A percentile compares a stretch with the other conserved stretches of the same genome.
Evolutionary conservation across 2,888 invertebrate species (phyloP).

Genomic region (Temnothorax rugatulus): DNA sequence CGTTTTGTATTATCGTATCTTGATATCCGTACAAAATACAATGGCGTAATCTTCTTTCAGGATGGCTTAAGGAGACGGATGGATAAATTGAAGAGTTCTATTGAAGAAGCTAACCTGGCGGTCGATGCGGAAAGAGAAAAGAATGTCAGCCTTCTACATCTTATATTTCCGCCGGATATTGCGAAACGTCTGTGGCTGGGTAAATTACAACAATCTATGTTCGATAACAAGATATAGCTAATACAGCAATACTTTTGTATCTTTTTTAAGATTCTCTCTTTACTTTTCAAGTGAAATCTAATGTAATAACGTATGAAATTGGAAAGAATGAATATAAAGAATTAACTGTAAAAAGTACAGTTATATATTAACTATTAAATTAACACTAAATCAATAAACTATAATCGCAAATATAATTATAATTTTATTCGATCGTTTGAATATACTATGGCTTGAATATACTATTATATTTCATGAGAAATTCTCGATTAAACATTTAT

Average conservation of each 20-base stretch:
- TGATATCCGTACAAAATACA: neutral
- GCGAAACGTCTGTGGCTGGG: conserved; percentile 97
- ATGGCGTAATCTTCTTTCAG: conserved; percentile 85
- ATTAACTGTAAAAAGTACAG: neutral
- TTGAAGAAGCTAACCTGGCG: conserved; percentile 96
- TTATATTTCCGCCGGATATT: conserved; percentile 98
- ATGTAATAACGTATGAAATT: neutral
- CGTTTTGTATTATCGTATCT: neutral
- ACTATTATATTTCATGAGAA: neutral
- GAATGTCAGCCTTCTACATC: conserved; percentile 96
- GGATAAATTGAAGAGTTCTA: conserved; percentile 97
- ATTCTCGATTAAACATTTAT: neutral
- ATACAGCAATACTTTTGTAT: neutral
- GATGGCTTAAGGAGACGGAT: conserved; percentile 96
- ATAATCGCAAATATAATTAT: no score
- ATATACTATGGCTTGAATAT: neutral
- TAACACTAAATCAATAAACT: no score
- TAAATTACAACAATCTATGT: conserved; percentile 84
- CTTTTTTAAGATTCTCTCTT: neutral
- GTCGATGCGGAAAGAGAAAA: conserved; percentile 97
- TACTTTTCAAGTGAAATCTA: neutral
- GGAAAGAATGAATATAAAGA: neutral
- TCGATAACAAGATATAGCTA: neutral
- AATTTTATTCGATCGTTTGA: no score
- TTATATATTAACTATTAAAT: no score